These are phyloP conservation scores for Pangasius sanitwongsei DNA, from an alignment of 2,797 vertebrate genomes.

Conservation along the genomic window DNA sequence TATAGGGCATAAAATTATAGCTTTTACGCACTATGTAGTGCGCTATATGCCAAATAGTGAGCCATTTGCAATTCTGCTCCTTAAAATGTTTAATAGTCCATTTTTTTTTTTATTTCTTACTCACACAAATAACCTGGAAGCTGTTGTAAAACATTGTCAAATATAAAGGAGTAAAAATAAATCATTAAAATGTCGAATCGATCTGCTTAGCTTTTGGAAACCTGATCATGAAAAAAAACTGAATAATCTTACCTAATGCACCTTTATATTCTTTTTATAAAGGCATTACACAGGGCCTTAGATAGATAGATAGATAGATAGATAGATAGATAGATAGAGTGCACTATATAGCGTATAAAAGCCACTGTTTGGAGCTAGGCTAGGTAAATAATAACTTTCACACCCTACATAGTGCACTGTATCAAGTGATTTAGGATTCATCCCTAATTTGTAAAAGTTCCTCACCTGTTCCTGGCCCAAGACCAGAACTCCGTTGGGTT, in stretches of 20 bases:
- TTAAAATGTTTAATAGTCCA: not conserved
- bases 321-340: not conserved
- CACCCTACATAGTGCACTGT: not conserved
- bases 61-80: not conserved
- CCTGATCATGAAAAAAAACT: not conserved
- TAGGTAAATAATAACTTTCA: not conserved
- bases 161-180: not conserved
- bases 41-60: not conserved
- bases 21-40: not conserved
- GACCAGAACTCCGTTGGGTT: constrained; percentile 90
- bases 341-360: not conserved
- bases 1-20: too few species aligned
- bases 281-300: not conserved
- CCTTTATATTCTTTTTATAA: not conserved
- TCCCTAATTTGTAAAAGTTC: too few species aligned
- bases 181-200: not conserved
- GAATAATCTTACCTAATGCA: not conserved
- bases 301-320: not conserved
- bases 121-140: not conserved
- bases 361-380: not conserved
- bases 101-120: not conserved
- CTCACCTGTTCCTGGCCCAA: constrained; percentile 93
- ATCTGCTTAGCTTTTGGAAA: not conserved
- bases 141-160: not conserved
- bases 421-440: not conserved